phyloP scores from a whole-genome alignment of 2,113 vertebrate species.

The Shinisaurus crocodilurus region DNA sequence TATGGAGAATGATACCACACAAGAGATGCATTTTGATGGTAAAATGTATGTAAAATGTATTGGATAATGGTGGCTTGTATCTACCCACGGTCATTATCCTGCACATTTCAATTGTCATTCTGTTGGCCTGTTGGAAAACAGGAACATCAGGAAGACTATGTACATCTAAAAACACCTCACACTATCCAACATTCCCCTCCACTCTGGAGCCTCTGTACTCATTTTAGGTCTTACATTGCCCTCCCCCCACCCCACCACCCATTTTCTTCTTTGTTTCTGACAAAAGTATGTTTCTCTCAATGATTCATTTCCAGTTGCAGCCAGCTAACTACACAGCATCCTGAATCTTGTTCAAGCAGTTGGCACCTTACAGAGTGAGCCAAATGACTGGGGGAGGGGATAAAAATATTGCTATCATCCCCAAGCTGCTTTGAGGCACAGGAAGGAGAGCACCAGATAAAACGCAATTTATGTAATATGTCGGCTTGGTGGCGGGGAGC shows the following conservation, averaged over 20 bases:
- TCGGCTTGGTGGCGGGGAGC: slow-evolving; percentile 48
- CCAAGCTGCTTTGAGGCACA: slow-evolving; percentile 56
- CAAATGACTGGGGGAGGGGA: slow-evolving; percentile 42
- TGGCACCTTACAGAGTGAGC: slow-evolving; percentile 44
- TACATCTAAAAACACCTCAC: slow-evolving; percentile 1
- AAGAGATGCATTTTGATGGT: not conserved
- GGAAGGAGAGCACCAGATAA: slow-evolving; percentile 41
- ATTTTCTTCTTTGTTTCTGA: slow-evolving; percentile 49
- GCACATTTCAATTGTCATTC: not conserved
- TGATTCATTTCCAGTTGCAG: slow-evolving; percentile 62
- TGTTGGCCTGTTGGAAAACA: not conserved
- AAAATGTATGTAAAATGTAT: not conserved
- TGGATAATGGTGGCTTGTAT: not conserved
- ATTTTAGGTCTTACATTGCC: slow-evolving; percentile 63
- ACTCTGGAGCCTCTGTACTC: slow-evolving; percentile 38
- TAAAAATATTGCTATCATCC: slow-evolving; percentile 22
- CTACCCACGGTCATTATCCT: not conserved
- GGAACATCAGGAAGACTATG: slow-evolving; percentile 22
- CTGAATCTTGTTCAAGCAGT: slow-evolving; percentile 54
- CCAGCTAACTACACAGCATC: slow-evolving; percentile 58
- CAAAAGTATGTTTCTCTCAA: slow-evolving; percentile 53
- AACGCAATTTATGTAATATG: slow-evolving; percentile 56
- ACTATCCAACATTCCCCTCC: not conserved
- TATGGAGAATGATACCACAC: not conserved
- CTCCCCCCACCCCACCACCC: slow-evolving; percentile 40